Base-by-base conservation (phyloP, 2,888 invertebrate species). In the Pseudococcus longispinus region DNA sequence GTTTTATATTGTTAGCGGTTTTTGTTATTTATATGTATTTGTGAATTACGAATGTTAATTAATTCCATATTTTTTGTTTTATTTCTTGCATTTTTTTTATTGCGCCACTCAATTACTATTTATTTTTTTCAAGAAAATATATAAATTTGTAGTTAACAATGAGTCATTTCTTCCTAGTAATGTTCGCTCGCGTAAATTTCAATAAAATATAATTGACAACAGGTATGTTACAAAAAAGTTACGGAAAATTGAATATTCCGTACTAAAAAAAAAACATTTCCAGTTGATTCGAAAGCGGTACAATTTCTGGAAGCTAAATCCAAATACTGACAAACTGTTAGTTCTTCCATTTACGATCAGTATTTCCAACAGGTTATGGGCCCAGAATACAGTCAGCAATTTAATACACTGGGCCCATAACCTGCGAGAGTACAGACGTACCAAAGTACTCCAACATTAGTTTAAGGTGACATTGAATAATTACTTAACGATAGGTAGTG, bases 11-110 rank as follows among this genome's bases (percentile, higher is more conserved):
- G 77, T 80, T 80, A 42, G 42, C 42, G 42, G 20, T 80, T 80
- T 80, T 80, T 80, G 77, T 80, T 80, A 80, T n/a, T 37, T 80
- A 80, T 42, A 29, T 80, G 60, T 60, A 60, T 80, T 80, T 80
- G 77, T 80, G 77, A 80, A 80, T 80, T 42, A 42, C 42, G 42
- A 37, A 37, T 20, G 18, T 42, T 80, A 20, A 20, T 42, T 42
- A 8, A 80, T n/a, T 80, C 42, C 42, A 20, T 42, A 42, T 20
- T 80, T 37, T 74, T 80, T 80, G 37, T 80, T 80, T 80, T 42
- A n/a, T 80, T 42, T 42, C 29, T 80, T 80, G 29, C 29, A 37
- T 42, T 42, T 80, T 70, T 70, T 80, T 42, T 42, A 80, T 70
- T 42, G 42, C 23, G 77, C 77, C 42, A 80, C 23, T 51, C 37